Conservation (phyloP, 2,113 vertebrate genomes). For the Dipodomys merriami region DNA sequence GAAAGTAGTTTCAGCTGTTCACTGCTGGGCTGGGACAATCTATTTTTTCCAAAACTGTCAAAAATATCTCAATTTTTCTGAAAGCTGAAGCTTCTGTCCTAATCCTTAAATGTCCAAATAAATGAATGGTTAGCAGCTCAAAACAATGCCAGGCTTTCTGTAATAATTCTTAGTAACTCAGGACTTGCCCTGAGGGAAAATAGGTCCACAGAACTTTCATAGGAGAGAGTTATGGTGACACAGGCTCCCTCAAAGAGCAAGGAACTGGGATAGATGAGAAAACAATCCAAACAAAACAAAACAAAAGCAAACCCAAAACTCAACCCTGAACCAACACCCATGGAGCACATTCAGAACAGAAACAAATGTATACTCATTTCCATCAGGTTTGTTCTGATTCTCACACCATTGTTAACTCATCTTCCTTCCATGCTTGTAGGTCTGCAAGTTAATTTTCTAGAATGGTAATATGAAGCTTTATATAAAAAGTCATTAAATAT, state of each 20-base stretch:
- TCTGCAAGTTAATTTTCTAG: slow-evolving; percentile 7
- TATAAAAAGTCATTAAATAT: neutral
- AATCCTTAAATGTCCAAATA: neutral
- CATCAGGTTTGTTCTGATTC: slow-evolving; percentile 13
- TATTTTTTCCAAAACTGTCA: slow-evolving; percentile 30
- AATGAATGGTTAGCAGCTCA: neutral
- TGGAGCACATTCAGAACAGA: neutral
- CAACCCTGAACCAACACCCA: neutral
- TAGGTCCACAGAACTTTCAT: neutral
- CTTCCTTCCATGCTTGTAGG: neutral
- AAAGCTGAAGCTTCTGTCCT: neutral
- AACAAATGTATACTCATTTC: neutral
- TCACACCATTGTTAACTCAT: neutral
- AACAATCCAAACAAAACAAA: neutral
- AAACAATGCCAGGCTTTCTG: neutral
- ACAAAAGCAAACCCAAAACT: neutral
- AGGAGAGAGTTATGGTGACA: neutral
- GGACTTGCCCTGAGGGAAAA: neutral
- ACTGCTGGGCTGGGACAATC: neutral
- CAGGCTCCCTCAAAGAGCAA: neutral
- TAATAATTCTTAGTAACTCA: neutral
- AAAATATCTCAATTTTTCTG: slow-evolving; percentile 5
- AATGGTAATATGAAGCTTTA: slow-evolving; percentile 48
- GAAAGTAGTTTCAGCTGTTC: neutral
- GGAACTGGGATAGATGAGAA: neutral